Percentiles rank a stretch among this genome's conserved stretches.
These are phyloP conservation scores for Orchesella flavescens DNA, from an alignment of 2,888 invertebrate species.

Conservation along the genomic window DNA sequence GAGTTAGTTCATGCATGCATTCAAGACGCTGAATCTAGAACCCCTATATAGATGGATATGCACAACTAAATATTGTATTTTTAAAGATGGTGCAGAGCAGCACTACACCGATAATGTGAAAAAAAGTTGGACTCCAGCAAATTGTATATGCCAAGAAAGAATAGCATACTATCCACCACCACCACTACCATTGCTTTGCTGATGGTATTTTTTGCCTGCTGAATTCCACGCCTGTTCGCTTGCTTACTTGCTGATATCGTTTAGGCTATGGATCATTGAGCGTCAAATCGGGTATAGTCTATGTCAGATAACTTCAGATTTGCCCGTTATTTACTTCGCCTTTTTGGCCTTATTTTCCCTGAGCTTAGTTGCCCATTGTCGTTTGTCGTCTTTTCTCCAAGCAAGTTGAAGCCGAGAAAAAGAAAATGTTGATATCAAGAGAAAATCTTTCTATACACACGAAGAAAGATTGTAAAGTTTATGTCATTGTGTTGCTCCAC, in stretches of 20 bases:
- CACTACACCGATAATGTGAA: slow-evolving; percentile 1
- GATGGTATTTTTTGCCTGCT: background rate
- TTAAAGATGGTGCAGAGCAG: slow-evolving; percentile 9
- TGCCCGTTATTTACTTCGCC: slow-evolving; percentile 68
- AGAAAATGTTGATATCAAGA: slow-evolving; percentile 33
- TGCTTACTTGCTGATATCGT: slow-evolving; percentile 63
- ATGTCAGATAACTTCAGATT: slow-evolving; percentile 71
- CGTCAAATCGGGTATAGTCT: slow-evolving; percentile 71
- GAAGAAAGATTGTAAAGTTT: slow-evolving; percentile 9
- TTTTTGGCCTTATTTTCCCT: slow-evolving; percentile 60
- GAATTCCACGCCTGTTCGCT: slow-evolving; percentile 48
- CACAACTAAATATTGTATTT: background rate
- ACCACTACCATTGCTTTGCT: background rate
- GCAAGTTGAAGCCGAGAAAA: background rate
- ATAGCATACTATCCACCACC: too few species aligned
- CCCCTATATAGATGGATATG: background rate
- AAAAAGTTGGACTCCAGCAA: background rate
- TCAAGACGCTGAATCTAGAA: slow-evolving; percentile 3
- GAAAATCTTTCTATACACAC: slow-evolving; percentile 18
- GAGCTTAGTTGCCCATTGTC: slow-evolving; percentile 38
- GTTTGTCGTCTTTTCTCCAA: slow-evolving; percentile 32
- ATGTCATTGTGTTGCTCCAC: background rate
- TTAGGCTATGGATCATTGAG: slow-evolving; percentile 71
- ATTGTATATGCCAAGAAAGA: too few species aligned
- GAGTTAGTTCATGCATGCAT: slow-evolving; percentile 32